Base-by-base conservation (phyloP, 1,140 invertebrate genomes). In the Panagrolaimus sp. region DNA sequence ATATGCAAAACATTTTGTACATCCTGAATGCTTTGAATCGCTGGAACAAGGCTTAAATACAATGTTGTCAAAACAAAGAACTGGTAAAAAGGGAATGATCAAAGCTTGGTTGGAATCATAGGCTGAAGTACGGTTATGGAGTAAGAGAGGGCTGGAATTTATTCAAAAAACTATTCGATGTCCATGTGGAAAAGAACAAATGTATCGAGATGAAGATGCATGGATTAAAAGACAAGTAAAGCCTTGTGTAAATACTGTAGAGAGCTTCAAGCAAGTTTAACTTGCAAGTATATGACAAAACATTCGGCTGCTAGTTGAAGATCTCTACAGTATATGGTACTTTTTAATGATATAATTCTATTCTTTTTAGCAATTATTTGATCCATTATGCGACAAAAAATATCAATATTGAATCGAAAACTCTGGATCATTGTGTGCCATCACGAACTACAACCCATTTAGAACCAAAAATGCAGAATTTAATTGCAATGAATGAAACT, bases 191-290 rank as follows among this genome's bases (percentile, higher is more conserved):
- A 57, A 57, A 27, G 51, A 16, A 2, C 51, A 57, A 16, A 27
- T 57, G 9, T 25, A n/a, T 25, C 51, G 51, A 27, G 51, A 57
- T 20, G 51, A 57, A 27, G 51, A 57, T 57, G 51, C 51, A 27
- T 57, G 51, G 51, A 57, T 25, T n/a, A 27, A n/a, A 16, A 20
- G 51, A 57, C 20, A 25, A 27, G 51, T 57, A 8, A 16, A 16
- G n/a, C n/a, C n/a, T n/a, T n/a, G n/a, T n/a, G n/a, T n/a, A n/a
- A n/a, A n/a, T n/a, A n/a, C n/a, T n/a, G n/a, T n/a, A n/a, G n/a
- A n/a, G n/a, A n/a, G n/a, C n/a, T n/a, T n/a, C n/a, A n/a, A n/a
- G n/a, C n/a, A n/a, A n/a, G n/a, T n/a, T n/a, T n/a, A n/a, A n/a
- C n/a, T n/a, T n/a, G n/a, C n/a, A n/a, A n/a, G n/a, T n/a, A n/a